phyloP scores from a whole-genome alignment of 2,888 invertebrate species.

The Tribolium freemani region DNA sequence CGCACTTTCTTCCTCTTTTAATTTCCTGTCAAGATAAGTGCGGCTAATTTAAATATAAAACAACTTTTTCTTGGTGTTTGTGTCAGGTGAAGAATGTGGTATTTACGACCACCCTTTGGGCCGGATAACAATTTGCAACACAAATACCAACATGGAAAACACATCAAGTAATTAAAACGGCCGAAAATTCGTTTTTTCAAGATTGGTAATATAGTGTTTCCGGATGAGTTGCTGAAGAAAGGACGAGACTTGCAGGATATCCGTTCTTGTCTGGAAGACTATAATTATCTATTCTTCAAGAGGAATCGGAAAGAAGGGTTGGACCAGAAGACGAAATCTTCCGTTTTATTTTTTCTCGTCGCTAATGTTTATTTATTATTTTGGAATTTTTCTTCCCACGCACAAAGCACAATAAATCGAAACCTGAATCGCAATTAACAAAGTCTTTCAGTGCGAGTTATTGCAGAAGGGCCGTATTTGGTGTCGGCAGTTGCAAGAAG shows the following conservation, averaged over 20 bases:
- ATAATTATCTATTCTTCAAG: background rate
- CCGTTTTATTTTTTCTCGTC: background rate
- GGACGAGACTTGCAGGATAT: constrained; percentile 21
- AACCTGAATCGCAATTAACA: background rate
- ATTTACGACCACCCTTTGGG: background rate
- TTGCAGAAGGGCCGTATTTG: constrained; percentile 39
- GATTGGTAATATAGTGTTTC: constrained; percentile 17
- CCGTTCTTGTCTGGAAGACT: constrained; percentile 11
- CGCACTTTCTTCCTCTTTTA: constrained; percentile 12
- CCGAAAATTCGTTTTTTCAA: background rate
- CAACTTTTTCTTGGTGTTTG: background rate
- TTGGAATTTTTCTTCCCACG: background rate
- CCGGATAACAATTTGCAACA: constrained; percentile 15
- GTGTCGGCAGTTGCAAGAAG: constrained; percentile 23
- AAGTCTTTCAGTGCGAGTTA: constrained; percentile 8
- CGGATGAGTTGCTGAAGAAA: background rate
- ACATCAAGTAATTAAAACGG: constrained; percentile 12
- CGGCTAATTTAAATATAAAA: constrained; percentile 10
- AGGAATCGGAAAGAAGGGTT: background rate
- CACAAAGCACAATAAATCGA: background rate
- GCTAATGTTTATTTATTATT: too few species aligned
- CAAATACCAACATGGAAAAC: constrained; percentile 17
- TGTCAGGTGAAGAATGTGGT: background rate
- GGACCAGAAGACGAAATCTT: background rate
- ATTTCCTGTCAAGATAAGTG: constrained; percentile 22